Evolutionary conservation across 2,888 invertebrate genomes (phyloP).

Genomic region (Acronicta leporina): DNA sequence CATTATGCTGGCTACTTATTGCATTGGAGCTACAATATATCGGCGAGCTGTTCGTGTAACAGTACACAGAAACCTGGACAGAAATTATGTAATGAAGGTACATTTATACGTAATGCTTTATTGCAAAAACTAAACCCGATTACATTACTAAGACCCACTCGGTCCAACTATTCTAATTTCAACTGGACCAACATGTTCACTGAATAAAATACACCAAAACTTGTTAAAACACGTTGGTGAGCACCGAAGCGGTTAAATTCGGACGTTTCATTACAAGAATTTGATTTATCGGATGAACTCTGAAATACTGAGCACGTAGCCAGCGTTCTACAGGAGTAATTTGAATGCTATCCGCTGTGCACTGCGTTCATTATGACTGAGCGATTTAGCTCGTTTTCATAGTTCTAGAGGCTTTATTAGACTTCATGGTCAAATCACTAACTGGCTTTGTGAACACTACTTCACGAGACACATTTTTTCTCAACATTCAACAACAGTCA

Average conservation of each 20-base stretch:
- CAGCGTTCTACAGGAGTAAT: conserved; percentile 49
- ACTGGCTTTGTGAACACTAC: not conserved
- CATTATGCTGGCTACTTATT: too few relatives aligned
- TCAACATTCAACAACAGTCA: too few relatives aligned
- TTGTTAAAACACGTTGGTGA: conserved; percentile 61
- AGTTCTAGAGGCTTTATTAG: conserved; percentile 27
- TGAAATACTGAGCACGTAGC: conserved; percentile 71
- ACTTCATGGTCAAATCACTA: not conserved
- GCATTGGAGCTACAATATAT: too few relatives aligned
- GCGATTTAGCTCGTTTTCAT: conserved; percentile 20
- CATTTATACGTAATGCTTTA: too few relatives aligned
- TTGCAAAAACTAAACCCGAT: not conserved
- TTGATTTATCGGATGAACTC: conserved; percentile 79
- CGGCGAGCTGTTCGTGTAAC: too few relatives aligned
- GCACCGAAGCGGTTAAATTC: conserved; percentile 66
- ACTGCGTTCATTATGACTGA: conserved; percentile 38
- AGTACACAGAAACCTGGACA: too few relatives aligned
- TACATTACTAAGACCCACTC: conserved; percentile 2
- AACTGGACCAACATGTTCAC: conserved; percentile 18
- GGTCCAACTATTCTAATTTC: conserved; percentile 46
- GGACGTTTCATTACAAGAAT: conserved; percentile 85
- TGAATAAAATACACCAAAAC: conserved; percentile 57
- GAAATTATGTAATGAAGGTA: too few relatives aligned
- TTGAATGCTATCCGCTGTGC: conserved; percentile 52
- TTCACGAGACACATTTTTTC: too few relatives aligned